A percentile compares a stretch with the other conserved stretches of the same genome.
These are phyloP conservation scores for Neotoxoptera formosana DNA, from an alignment of 1,140 invertebrate genomes.

Conservation along the genomic window DNA sequence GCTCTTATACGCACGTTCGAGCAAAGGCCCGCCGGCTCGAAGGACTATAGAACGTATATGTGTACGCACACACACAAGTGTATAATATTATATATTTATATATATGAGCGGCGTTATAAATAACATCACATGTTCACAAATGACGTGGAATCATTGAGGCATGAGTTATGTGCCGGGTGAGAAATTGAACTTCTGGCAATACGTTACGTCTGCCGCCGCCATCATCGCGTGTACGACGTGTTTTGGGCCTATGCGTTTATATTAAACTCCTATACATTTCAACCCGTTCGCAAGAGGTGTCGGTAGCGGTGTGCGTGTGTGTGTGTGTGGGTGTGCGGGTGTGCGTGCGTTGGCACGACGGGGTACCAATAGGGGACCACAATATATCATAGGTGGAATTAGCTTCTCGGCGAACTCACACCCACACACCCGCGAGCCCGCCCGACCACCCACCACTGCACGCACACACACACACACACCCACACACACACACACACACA, in stretches of 20 bases:
- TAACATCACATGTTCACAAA: constrained; percentile 29
- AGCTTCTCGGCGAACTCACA: not conserved
- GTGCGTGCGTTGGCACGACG: not conserved
- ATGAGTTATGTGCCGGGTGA: constrained; percentile 32
- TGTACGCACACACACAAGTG: not conserved
- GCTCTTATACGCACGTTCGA: not conserved
- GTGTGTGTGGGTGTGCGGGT: too few species aligned
- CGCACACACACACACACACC: not conserved
- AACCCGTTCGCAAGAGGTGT: not conserved
- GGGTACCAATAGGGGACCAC: not conserved
- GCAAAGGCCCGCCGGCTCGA: not conserved
- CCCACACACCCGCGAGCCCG: not conserved
- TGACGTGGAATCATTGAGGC: constrained; percentile 40
- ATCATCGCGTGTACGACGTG: not conserved
- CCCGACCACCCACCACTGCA: too few species aligned
- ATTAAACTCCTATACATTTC: not conserved
- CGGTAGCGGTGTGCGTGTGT: too few species aligned
- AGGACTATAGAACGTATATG: not conserved
- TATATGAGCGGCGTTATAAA: not conserved
- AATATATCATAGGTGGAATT: constrained; percentile 16
- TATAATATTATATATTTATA: not conserved
- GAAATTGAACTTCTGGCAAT: constrained; percentile 18
- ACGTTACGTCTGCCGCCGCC: not conserved
- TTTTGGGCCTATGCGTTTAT: not conserved
- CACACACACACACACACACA: not conserved